Evolutionary conservation across 1,140 invertebrate genomes (phyloP), one percentile per base, ranked within the genome.

Genomic region (Drosophila setifemur): DNA sequence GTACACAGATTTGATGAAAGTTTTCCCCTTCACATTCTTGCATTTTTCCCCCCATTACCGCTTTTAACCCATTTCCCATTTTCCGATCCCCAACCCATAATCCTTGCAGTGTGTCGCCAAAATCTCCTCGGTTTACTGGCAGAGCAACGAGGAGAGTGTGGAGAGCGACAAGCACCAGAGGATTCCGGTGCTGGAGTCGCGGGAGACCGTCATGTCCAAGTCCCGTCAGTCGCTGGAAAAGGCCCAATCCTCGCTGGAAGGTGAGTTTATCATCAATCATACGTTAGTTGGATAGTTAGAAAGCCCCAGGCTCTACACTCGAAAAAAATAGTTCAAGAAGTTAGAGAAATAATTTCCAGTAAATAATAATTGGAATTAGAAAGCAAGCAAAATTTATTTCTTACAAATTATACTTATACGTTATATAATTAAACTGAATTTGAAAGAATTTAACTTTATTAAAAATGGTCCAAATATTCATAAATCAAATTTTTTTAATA

Each of bases 91-190:
- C n/a, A n/a, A n/a, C n/a, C 48, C 28, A 26, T 45, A 33, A 43
- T 55, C 44, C 53, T 14, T 82, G 57, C 60, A 93, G 92, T 97
- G 96, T 92, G 92, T 96, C 76, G 96, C 96, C 6, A 96, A 95
- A 42, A 96, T 97, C 90, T 95, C 95, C 1, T 95, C 95, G 9
- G 93, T 96, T 3, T 96, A 97, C 90, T 95, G 94, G 93, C 92
- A 94, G 53, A 96, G 94, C 87, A 96, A 96, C 83, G 96, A 97
- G 86, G 95, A 96, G 81, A 96, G 95, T 74, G 94, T 96, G 3
- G 94, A 95, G 74, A 95, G 95, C 12, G 93, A 93, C 66, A 91
- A 93, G 55, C 93, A 93, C 45, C 92, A 93, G 45, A 92, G 93
- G 47, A 93, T 93, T n/a, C 92, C 93, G 14, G 93, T 93, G 8